Conservation (phyloP, 1,140 invertebrate genomes). For the Oncopodura yosiiana region DNA sequence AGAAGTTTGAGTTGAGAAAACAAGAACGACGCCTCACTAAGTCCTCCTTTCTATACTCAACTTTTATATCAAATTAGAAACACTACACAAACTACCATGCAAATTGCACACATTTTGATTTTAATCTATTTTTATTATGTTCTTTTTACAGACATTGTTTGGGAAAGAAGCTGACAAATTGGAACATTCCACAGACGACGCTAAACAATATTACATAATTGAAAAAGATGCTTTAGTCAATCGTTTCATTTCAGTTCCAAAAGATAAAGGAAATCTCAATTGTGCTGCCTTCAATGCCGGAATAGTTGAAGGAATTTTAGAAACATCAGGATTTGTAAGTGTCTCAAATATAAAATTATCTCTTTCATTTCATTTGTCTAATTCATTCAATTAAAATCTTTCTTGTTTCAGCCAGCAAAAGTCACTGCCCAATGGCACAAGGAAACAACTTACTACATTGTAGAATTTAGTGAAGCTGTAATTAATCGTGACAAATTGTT, state of each 20-base stretch:
- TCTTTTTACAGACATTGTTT: constrained; percentile 71
- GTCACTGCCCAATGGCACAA: constrained; percentile 98
- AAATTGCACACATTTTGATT: too few species aligned
- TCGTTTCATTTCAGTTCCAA: constrained; percentile 93
- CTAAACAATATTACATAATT: constrained; percentile 94
- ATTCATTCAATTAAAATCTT: too few species aligned
- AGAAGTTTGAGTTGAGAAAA: background rate
- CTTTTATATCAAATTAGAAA: background rate
- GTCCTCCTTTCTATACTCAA: background rate
- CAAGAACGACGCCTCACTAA: background rate
- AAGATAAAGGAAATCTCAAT: constrained; percentile 93
- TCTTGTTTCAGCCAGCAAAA: constrained; percentile 71
- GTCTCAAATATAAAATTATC: too few species aligned
- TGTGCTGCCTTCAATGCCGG: constrained; percentile 98
- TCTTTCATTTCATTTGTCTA: background rate
- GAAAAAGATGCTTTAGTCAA: constrained; percentile 97
- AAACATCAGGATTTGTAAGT: constrained; percentile 92
- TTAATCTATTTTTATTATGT: constrained; percentile 11
- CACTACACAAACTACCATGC: background rate
- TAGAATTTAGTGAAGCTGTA: constrained; percentile 93
- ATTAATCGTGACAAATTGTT: constrained; percentile 84
- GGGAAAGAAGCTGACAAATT: constrained; percentile 97
- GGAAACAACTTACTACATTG: constrained; percentile 94
- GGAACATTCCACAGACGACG: constrained; percentile 97
- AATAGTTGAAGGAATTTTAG: constrained; percentile 91